Percentiles rank a stretch among this genome's conserved stretches.
phyloP scores from a whole-genome alignment of 2,113 vertebrate genomes.

The Genyomyrus donnyi region DNA sequence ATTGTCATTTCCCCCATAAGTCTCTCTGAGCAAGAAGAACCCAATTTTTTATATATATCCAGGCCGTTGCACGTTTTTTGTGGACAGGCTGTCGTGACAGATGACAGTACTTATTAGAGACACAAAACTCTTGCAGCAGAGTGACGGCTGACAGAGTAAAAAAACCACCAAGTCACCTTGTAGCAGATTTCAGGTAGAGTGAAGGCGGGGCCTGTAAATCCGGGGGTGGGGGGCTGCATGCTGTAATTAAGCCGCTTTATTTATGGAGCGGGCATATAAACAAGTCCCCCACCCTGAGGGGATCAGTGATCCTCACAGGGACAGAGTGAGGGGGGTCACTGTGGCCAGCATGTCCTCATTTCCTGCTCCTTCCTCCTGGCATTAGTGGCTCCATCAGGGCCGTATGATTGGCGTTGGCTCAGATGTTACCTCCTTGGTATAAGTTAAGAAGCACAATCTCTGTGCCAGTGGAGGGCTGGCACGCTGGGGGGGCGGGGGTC shows the following conservation, averaged over 20 bases:
- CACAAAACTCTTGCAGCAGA: neutral
- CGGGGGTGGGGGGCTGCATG: neutral
- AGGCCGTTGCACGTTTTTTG: neutral
- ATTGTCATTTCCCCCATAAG: neutral
- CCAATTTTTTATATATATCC: neutral
- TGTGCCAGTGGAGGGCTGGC: neutral
- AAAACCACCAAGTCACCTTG: neutral
- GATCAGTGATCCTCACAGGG: neutral
- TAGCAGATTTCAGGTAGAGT: neutral
- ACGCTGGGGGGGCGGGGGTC: neutral
- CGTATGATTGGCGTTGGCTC: neutral
- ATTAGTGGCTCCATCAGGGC: neutral
- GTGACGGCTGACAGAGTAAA: neutral
- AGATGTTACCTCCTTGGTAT: neutral
- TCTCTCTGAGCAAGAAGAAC: neutral
- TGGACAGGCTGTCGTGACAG: neutral
- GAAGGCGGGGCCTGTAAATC: neutral
- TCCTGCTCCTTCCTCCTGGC: neutral
- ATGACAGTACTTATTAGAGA: neutral
- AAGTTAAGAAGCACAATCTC: neutral
- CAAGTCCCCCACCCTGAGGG: neutral
- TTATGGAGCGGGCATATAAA: constrained; percentile 1
- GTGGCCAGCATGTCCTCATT: neutral
- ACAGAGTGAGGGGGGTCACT: neutral
- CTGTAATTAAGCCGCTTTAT: neutral